Evolutionary conservation across 1,140 invertebrate species (phyloP).

Genomic region (Lepidurus apus): DNA sequence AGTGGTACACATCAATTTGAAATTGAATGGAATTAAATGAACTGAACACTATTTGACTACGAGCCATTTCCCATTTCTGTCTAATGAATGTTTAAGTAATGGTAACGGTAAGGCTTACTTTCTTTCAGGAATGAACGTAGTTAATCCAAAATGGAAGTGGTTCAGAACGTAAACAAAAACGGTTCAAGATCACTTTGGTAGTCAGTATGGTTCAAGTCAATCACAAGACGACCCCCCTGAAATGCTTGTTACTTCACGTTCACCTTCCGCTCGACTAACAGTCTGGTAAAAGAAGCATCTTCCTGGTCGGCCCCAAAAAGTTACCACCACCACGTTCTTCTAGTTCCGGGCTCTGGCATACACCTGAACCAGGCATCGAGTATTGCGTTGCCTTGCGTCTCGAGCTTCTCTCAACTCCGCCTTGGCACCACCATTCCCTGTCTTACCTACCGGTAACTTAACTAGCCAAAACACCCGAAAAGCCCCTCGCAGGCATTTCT

Average conservation of each 20-base stretch:
- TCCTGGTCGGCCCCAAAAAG: not conserved
- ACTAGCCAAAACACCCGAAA: not conserved
- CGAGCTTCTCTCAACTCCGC: not conserved
- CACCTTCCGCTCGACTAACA: conserved; percentile 9
- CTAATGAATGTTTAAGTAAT: too few species aligned
- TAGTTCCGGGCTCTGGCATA: conserved; percentile 2
- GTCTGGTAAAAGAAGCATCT: conserved; percentile 2
- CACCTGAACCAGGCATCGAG: not conserved
- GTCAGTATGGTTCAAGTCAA: not conserved
- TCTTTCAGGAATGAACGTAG: too few species aligned
- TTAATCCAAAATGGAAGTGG: too few species aligned
- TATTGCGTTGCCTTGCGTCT: not conserved
- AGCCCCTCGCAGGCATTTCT: not conserved
- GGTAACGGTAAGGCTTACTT: too few species aligned
- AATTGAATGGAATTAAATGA: too few species aligned
- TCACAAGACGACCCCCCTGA: not conserved
- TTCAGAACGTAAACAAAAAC: too few species aligned
- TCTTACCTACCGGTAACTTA: not conserved
- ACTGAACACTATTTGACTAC: too few species aligned
- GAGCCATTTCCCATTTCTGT: too few species aligned
- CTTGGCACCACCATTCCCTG: not conserved
- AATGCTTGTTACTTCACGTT: conserved; percentile 14
- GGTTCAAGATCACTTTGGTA: not conserved
- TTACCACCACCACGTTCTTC: not conserved
- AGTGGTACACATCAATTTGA: too few species aligned